Evolutionary conservation across 1,140 invertebrate genomes (phyloP), one percentile per base, ranked within the genome.

Genomic region (Drosophila jambulina): DNA sequence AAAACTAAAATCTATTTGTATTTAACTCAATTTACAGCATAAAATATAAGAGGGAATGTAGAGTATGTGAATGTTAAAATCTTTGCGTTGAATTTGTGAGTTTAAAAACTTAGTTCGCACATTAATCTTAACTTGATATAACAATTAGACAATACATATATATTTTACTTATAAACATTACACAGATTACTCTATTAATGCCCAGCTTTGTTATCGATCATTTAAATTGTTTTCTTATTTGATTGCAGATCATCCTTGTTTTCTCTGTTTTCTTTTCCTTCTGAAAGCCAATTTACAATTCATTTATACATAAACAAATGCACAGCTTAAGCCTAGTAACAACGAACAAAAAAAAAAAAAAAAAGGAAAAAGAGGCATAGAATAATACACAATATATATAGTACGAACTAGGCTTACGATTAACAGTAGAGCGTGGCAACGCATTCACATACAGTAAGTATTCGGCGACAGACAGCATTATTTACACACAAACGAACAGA

Each of bases 311-410:
- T 61, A 60, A 69, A 72, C 46, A 78, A 71, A 82, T 70, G 59
- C 67, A 78, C 58, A 71, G 34, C 80, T 88, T 87, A 87, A 64
- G 67, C 75, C 42, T 87, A 83, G 23, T 51, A 81, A 85, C 78
- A 85, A 81, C 17, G 8, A 48, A 48, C 7, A 29, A 8, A 54
- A 54, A 54, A 34, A 53, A 54, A 53, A 21, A n/a, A 61, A 49
- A 57, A 56, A 32, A 49, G 32, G 12, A 57, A 74, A 71, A 76
- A 62, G n/a, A n/a, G n/a, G n/a, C n/a, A n/a, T n/a, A n/a, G n/a
- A n/a, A n/a, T n/a, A n/a, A 51, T 74, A 61, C 34, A 76, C 23
- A 29, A 17, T 53, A 46, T 53, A 51, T 51, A 34, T 9, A 36
- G 21, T 56, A 56, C 53, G 23, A 58, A 57, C 64, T 62, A 71